Evolutionary conservation across 2,113 vertebrate species (phyloP).

Genomic region (Oreamnos americanus): DNA sequence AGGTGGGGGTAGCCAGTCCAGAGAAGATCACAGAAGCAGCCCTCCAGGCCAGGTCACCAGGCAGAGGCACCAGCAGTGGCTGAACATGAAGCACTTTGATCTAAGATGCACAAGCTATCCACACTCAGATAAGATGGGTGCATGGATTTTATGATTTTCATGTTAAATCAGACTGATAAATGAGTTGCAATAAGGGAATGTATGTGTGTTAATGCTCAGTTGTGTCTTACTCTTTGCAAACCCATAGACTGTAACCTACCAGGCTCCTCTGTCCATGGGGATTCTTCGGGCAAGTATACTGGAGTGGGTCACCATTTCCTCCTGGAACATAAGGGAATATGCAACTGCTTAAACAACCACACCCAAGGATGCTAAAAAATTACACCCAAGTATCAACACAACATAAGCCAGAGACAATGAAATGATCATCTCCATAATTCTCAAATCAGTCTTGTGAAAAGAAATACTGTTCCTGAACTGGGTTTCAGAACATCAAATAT

Average conservation of each 20-base stretch:
- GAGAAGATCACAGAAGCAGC: neutral
- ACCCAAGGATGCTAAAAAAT: neutral
- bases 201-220: neutral
- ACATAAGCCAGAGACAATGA: neutral
- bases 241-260: neutral
- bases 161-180: neutral
- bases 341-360: neutral
- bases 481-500: neutral
- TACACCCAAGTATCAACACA: neutral
- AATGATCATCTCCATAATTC: neutral
- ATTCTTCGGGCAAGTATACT: neutral
- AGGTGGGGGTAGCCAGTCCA: fast-evolving
- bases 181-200: neutral
- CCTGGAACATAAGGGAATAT: neutral
- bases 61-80: neutral
- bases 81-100: neutral
- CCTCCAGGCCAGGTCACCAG: neutral
- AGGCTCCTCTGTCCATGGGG: neutral
- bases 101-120: neutral
- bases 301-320: neutral
- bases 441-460: neutral
- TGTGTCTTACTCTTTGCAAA: neutral
- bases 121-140: neutral
- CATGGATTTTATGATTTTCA: neutral
- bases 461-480: neutral